Percentiles rank a stretch among this genome's conserved stretches.
Evolutionary conservation across 2,113 vertebrate genomes (phyloP).

Genomic region (Cynoglossus semilaevis): DNA sequence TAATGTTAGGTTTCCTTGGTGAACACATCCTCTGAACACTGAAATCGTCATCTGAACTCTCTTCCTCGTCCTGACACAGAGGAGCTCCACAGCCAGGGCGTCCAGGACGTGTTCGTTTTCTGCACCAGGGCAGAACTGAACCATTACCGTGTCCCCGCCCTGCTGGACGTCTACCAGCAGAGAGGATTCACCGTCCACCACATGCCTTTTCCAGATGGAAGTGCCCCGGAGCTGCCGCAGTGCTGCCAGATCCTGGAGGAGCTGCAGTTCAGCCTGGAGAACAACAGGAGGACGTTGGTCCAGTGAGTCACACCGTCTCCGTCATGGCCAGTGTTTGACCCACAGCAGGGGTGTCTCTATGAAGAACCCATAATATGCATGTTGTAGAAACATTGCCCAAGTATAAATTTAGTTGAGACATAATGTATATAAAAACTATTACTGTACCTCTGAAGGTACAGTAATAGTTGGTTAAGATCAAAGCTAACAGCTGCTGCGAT

Average conservation of each 20-base stretch:
- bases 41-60: no score
- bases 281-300: conserved; percentile 79
- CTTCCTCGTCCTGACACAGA: conserved; percentile 64
- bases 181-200: conserved; percentile 81
- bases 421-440: no score
- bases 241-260: conserved; percentile 84
- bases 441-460: no score
- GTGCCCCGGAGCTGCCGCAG: conserved; percentile 77
- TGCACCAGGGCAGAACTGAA: conserved; percentile 86
- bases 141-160: conserved; percentile 85
- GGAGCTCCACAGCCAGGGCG: conserved; percentile 82
- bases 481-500: no score
- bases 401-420: no score
- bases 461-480: no score
- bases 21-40: no score
- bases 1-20: no score
- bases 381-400: no score
- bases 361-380: no score
- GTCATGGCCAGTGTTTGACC: no score
- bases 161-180: conserved; percentile 81
- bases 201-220: conserved; percentile 82
- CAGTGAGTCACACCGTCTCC: conserved; percentile 76
- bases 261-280: conserved; percentile 79
- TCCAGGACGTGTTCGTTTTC: conserved; percentile 88
- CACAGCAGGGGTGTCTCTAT: no score